Evolutionary conservation across 2,113 vertebrate species (phyloP).

Genomic region (Ictalurus punctatus): DNA sequence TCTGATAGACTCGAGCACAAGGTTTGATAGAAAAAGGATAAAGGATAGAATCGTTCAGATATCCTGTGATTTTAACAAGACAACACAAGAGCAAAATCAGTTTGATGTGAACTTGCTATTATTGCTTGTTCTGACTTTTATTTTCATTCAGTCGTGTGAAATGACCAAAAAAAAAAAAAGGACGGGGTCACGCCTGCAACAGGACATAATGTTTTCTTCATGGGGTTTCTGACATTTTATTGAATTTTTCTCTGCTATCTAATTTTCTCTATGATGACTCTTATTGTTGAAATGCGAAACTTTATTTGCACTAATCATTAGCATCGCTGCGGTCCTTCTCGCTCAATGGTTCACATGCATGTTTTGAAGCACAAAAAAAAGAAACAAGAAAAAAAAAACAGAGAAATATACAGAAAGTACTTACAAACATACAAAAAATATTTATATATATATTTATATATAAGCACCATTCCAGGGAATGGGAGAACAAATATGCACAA

Average conservation of each 20-base stretch:
- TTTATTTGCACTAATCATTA: slow-evolving; percentile 55
- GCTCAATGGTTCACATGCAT: slow-evolving; percentile 75
- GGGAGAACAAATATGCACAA: slow-evolving; percentile 75
- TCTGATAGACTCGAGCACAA: slow-evolving; percentile 51
- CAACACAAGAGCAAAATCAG: neutral
- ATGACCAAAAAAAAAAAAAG: slow-evolving; percentile 70
- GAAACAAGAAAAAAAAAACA: slow-evolving; percentile 64
- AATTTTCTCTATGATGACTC: slow-evolving; percentile 62
- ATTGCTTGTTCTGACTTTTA: slow-evolving; percentile 69
- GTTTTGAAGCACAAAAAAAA: slow-evolving; percentile 81
- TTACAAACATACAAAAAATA: slow-evolving; percentile 91
- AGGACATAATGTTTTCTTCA: slow-evolving; percentile 57
- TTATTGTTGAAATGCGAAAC: slow-evolving; percentile 33
- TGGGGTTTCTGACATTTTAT: slow-evolving; percentile 34
- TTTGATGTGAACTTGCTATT: slow-evolving; percentile 56
- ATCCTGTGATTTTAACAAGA: neutral
- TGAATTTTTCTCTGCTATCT: slow-evolving; percentile 30
- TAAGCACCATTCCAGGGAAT: slow-evolving; percentile 85
- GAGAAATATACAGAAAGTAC: slow-evolving; percentile 92
- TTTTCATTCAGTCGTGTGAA: slow-evolving; percentile 60
- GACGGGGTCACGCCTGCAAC: slow-evolving; percentile 64
- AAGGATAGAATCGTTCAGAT: slow-evolving; percentile 2
- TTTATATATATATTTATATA: slow-evolving; percentile 79
- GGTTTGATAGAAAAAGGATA: slow-evolving; percentile 21
- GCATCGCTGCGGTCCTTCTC: slow-evolving; percentile 65